Evolutionary conservation across 2,888 invertebrate species (phyloP), one percentile per base, ranked within the genome.

Genomic region (Zygaena filipendulae): DNA sequence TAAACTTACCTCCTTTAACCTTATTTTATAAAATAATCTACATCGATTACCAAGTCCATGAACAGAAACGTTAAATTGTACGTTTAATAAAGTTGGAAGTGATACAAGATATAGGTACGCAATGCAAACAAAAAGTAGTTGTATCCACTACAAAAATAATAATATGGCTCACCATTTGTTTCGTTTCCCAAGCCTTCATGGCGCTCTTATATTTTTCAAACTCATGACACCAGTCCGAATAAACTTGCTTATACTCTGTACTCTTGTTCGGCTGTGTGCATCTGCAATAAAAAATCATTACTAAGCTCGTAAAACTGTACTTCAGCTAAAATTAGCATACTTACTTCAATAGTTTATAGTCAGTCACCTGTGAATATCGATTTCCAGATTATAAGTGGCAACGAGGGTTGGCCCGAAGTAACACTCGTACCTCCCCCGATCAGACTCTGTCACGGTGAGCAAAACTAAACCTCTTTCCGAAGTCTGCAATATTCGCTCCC

Each of bases 211-310:
- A 87, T 52, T 84, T 84, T 55, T 87, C 86, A 51, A 87, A 87
- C 61, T 87, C 86, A 46, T 86, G 84, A 52, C 88, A 88, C 88
- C 88, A 88, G 49, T 87, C 87, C 4, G 86, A 83, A 57, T 87
- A 87, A 34, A 85, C 84, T 49, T 84, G 81, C 55, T 82, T 82
- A 51, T 83, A 84, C 44, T 84, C 84, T 35, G 82, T 77, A 4
- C 82, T 70, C 47, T 82, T 82, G 42, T 75, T 81, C 4, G 84
- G 84, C 42, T 83, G 82, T 18, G 79, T 71, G 62, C 84, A 84
- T 47, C 83, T 81, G 48, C 21, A 55, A 55, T 11, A 25, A 47
- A 30, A 13, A n/a, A n/a, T n/a, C n/a, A n/a, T n/a, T n/a, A n/a
- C n/a, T n/a, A n/a, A 16, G 7, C 16, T 16, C 7, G 16, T 16